Evolutionary conservation across 2,888 invertebrate species (phyloP), one percentile per base, ranked within the genome.

Genomic region (Siphonodentalium dalli): DNA sequence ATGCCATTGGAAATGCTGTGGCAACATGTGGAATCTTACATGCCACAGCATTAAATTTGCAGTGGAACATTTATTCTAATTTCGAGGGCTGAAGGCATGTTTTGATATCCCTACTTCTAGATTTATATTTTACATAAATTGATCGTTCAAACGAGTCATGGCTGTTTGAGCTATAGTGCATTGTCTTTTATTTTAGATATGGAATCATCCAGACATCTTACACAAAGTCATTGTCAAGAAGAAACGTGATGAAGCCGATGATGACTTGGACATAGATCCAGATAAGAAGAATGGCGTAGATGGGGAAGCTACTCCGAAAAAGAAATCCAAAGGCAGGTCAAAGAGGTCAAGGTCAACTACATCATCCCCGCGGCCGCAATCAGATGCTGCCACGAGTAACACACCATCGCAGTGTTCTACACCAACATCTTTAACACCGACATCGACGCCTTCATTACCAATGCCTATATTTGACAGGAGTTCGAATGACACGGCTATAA

Each of bases 151-250:
- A 13, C 18, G n/a, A 31, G n/a, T 31, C 31, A 31, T 31, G 31
- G 31, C 9, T 31, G 31, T n/a, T 31, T 31, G 9, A n/a, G n/a
- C n/a, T n/a, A n/a, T n/a, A n/a, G n/a, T n/a, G 7, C 1, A 1
- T 13, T n/a, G 27, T 18, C 37, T 21, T 24, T 40, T 46, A 15
- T 59, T 69, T 26, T 60, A 84, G 82, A 84, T 84, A 45, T 84
- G 84, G 84, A 84, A 84, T 62, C 84, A 84, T 63, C 84, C 84
- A 6, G 84, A 84, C 61, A 74, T 84, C 33, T 68, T 84, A 46
- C 69, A 78, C 54, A 74, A 75, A 42, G 64, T 77, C 23, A 63
- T 78, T 26, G 64, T 71, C 34, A 65, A 74, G 39, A 69, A 72
- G 41, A 75, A 78, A 56, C 68, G 66, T 24, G 63, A 54, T 13